phyloP scores from a whole-genome alignment of 1,140 invertebrate genomes.

The Pissodes strobi region DNA sequence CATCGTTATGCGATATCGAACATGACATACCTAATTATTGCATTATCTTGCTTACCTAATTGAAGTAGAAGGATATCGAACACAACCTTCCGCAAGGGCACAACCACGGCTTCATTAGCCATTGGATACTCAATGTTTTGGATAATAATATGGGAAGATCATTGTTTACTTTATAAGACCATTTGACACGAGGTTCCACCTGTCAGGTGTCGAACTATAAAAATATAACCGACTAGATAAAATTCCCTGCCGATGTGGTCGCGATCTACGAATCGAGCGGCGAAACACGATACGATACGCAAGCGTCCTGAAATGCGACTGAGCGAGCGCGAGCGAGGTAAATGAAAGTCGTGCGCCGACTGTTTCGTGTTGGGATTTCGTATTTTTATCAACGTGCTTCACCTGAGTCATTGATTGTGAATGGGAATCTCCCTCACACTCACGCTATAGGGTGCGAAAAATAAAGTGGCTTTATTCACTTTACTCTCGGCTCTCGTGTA shows the following conservation, averaged over 20 bases:
- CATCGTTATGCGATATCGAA: no score
- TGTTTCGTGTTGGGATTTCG: not conserved
- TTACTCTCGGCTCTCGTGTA: no score
- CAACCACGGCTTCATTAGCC: slow-evolving; percentile 17
- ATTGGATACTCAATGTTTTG: slow-evolving; percentile 3
- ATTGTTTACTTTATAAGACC: no score
- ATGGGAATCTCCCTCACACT: slow-evolving; percentile 19
- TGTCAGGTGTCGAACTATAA: not conserved
- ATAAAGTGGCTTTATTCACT: no score
- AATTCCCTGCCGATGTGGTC: not conserved
- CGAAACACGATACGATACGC: slow-evolving; percentile 3
- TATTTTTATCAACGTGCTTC: slow-evolving; percentile 12
- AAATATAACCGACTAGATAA: not conserved
- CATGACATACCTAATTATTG: no score
- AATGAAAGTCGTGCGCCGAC: not conserved
- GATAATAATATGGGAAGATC: no score
- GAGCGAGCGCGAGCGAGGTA: not conserved
- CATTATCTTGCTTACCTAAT: slow-evolving; percentile 29
- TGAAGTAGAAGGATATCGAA: slow-evolving; percentile 22
- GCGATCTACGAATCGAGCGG: slow-evolving; percentile 1
- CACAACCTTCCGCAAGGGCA: slow-evolving; percentile 28
- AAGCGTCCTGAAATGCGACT: slow-evolving; percentile 1
- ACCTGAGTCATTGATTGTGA: slow-evolving; percentile 14
- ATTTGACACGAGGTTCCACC: no score
- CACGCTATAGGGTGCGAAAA: no score